phyloP scores from a whole-genome alignment of 2,113 vertebrate genomes.

The Thryonomys swinderianus region DNA sequence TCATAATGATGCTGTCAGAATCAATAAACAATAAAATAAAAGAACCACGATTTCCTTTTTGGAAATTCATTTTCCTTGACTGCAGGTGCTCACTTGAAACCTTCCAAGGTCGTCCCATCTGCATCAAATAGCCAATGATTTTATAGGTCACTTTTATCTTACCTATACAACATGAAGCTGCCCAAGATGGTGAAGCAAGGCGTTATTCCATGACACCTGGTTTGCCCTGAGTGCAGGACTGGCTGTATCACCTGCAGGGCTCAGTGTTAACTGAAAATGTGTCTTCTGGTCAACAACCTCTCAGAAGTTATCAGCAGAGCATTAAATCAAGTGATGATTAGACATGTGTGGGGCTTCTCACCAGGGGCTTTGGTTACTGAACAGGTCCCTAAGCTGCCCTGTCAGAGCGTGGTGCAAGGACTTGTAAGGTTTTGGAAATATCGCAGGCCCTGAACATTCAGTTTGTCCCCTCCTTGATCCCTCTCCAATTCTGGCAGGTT shows the following conservation, averaged over 20 bases:
- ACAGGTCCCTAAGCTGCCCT: not conserved
- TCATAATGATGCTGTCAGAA: not conserved
- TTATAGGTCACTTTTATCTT: not conserved
- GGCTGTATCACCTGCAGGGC: not conserved
- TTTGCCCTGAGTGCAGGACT: not conserved
- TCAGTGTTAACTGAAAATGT: not conserved
- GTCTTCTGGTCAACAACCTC: not conserved
- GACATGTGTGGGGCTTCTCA: not conserved
- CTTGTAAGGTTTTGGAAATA: not conserved
- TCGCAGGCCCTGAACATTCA: not conserved
- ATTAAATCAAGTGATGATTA: not conserved
- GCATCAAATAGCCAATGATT: not conserved
- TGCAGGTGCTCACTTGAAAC: not conserved
- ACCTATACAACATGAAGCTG: not conserved
- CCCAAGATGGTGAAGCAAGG: not conserved
- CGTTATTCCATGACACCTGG: not conserved
- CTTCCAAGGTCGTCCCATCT: not conserved
- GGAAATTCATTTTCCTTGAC: not conserved
- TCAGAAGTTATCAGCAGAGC: not conserved
- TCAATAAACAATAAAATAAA: slow-evolving; percentile 18
- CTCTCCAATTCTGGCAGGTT: not conserved
- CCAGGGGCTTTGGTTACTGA: not conserved
- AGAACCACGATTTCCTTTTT: not conserved
- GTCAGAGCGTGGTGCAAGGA: not conserved
- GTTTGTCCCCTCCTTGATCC: not conserved